A percentile compares a stretch with the other conserved stretches of the same genome.
These are phyloP conservation scores for Sceloporus undulatus DNA, from an alignment of 2,113 vertebrate species.

Conservation along the genomic window DNA sequence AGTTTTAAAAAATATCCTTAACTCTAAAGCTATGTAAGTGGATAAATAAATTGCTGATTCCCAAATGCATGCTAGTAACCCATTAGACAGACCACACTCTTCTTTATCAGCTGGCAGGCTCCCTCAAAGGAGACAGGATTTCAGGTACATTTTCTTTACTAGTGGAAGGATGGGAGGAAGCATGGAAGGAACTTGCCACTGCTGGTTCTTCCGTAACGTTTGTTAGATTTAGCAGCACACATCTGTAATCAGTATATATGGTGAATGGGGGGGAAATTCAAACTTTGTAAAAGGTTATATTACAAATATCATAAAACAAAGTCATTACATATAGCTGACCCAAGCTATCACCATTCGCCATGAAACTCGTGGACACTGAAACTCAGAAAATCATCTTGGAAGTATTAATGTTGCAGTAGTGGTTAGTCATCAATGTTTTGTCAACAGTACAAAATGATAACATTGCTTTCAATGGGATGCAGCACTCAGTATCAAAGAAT, in stretches of 20 bases:
- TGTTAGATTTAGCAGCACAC: neutral
- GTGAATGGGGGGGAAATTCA: neutral
- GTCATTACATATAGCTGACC: neutral
- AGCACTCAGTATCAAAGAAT: neutral
- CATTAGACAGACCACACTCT: neutral
- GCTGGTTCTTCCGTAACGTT: neutral
- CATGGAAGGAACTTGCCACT: neutral
- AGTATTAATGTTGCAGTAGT: neutral
- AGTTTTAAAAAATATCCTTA: neutral
- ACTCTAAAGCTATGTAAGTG: slow-evolving; percentile 23
- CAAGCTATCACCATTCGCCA: neutral
- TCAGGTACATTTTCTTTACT: neutral
- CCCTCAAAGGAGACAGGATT: neutral
- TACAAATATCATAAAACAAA: too few relatives aligned
- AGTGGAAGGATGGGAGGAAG: neutral
- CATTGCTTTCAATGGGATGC: neutral
- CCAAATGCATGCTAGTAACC: neutral
- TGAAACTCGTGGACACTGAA: neutral
- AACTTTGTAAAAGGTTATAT: neutral
- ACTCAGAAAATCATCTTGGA: neutral
- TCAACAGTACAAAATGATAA: neutral
- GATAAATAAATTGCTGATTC: slow-evolving; percentile 27
- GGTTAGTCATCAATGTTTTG: neutral
- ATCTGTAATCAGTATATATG: neutral
- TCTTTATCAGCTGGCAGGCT: slow-evolving; percentile 23